Evolutionary conservation across 2,888 invertebrate species (phyloP), one percentile per base, ranked within the genome.

Genomic region (Tethea ocularis): DNA sequence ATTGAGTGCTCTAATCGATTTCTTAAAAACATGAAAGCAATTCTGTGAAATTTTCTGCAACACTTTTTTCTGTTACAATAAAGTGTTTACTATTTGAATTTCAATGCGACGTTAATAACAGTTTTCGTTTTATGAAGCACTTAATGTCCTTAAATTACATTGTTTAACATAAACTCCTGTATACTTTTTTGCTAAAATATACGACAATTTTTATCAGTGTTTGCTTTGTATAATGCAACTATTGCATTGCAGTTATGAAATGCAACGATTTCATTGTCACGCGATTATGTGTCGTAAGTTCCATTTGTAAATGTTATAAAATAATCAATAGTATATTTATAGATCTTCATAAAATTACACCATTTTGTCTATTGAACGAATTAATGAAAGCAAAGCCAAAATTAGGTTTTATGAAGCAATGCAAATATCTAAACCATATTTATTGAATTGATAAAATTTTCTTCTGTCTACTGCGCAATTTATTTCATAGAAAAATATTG

Each of bases 381-480:
- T 33, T 33, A 13, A 33, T 11, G 33, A 33, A 1, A 13, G 11
- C 11, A 13, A 33, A 1, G 33, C 33, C 11, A 13, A 33, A 33
- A 3, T 13, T 33, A 13, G 13, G 13, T 11, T 24, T 4, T 33
- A 33, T 11, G 33, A 11, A 11, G 8, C n/a, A 38, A 0, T n/a
- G 17, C 41, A 41, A 41, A 41, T 13, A 1, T 0, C n/a, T n/a
- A 17, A 1, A 17, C 41, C 41, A 17, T 66, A 13, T 11, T 33
- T 2, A 33, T 11, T 6, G 2, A 33, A 33, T 11, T 33, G 33
- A 33, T 33, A 11, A 33, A 33, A 13, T 13, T 33, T 33, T 33
- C 13, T 67, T 63, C 58, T 54, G 53, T 60, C 57, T 29, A 54
- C 36, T 54, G 57, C 62, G 59, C 60, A 71, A 61, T 71, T 61